phyloP scores from a whole-genome alignment of 2,113 vertebrate genomes.

The Sturnus vulgaris region DNA sequence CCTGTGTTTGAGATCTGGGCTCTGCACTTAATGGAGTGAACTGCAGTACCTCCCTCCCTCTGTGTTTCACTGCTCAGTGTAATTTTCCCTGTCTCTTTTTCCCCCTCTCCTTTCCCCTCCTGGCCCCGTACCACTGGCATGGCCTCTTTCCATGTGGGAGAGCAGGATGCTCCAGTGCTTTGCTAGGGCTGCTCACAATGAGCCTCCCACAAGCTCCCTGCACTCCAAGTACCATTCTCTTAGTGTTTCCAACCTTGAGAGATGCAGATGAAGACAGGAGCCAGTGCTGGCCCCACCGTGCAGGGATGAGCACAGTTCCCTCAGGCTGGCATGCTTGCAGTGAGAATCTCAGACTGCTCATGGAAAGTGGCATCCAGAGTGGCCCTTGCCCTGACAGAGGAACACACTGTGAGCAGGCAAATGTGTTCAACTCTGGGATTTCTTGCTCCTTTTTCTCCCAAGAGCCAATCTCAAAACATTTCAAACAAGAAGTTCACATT shows the following conservation, averaged over 20 bases:
- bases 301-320: neutral
- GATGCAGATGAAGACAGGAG: neutral
- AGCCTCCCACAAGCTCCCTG: neutral
- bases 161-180: neutral
- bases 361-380: neutral
- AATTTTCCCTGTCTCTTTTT: neutral
- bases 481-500: neutral
- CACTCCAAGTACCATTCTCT: neutral
- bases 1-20: neutral
- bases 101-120: neutral
- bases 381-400: neutral
- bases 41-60: neutral
- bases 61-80: neutral
- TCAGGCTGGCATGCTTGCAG: neutral
- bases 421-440: neutral
- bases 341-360: neutral
- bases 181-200: neutral
- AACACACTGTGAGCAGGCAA: neutral
- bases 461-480: neutral
- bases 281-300: rapidly evolving
- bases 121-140: rapidly evolving
- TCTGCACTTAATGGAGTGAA: neutral
- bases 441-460: neutral
- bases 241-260: neutral
- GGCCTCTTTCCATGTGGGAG: neutral